Percentiles rank a stretch among this genome's conserved stretches.
phyloP scores from a whole-genome alignment of 2,888 invertebrate genomes.

The Pyrrhia umbra region DNA sequence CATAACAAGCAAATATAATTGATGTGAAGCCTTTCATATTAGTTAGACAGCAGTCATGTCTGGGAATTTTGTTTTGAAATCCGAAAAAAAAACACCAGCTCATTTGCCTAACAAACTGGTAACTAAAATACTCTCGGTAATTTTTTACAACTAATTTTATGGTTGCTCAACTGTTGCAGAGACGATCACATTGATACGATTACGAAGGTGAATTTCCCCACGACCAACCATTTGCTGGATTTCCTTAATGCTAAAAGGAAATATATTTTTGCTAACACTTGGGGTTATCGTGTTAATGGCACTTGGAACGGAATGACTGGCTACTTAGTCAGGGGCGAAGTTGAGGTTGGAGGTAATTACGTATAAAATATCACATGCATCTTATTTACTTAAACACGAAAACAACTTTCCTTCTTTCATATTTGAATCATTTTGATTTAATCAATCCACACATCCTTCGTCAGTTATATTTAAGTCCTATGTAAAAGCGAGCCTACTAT shows the following conservation, averaged over 20 bases:
- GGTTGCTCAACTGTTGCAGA: conserved; percentile 69
- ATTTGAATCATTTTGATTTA: no score
- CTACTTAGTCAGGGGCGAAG: conserved; percentile 88
- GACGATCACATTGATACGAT: conserved; percentile 90
- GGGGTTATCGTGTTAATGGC: conserved; percentile 91
- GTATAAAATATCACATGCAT: not conserved
- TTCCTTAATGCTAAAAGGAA: conserved; percentile 90
- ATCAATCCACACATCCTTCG: no score
- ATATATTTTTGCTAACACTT: conserved; percentile 88
- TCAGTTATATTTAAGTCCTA: no score
- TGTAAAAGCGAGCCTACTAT: no score
- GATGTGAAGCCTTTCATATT: no score
- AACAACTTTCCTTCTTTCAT: not conserved
- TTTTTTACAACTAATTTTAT: conserved; percentile 2
- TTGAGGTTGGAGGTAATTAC: conserved; percentile 90
- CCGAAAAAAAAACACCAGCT: conserved; percentile 16
- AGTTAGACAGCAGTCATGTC: not conserved
- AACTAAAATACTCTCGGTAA: not conserved
- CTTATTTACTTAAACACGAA: not conserved
- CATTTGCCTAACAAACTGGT: conserved; percentile 15
- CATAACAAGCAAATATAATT: not conserved
- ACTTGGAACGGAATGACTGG: conserved; percentile 93
- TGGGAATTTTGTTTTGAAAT: conserved; percentile 25
- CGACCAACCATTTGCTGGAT: conserved; percentile 90
- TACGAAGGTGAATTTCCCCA: conserved; percentile 91